Percentiles rank a stretch among this genome's conserved stretches.
These are phyloP conservation scores for Lithodes maja DNA, from an alignment of 2,888 invertebrate species.

Conservation along the genomic window DNA sequence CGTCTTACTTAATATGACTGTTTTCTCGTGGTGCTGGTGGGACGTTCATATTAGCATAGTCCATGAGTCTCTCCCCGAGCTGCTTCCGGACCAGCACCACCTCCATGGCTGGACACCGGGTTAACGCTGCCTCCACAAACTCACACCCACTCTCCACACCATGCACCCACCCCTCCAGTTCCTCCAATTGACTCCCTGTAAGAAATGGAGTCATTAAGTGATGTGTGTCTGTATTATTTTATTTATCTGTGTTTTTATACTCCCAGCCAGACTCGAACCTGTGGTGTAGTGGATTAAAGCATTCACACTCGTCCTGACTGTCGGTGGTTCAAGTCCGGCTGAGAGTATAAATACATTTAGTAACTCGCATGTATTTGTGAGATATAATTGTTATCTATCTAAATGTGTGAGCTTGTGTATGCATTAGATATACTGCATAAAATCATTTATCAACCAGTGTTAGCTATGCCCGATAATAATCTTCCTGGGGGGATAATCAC, in stretches of 20 bases:
- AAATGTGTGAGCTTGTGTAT: no score
- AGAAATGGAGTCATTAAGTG: not conserved
- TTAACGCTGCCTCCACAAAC: conserved; percentile 76
- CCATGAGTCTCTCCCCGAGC: conserved; percentile 75
- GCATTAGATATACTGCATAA: no score
- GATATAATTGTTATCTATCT: no score
- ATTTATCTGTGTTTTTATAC: no score
- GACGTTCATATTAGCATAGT: conserved; percentile 73
- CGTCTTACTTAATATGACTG: conserved; percentile 67
- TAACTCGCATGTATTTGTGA: no score
- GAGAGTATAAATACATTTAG: no score
- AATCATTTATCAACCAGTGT: no score
- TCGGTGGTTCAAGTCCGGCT: no score
- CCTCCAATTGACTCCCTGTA: conserved; percentile 73
- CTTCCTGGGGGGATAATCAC: no score
- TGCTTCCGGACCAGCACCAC: conserved; percentile 77
- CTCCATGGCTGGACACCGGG: conserved; percentile 76
- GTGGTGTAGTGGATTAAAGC: no score
- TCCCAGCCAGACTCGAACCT: not conserved
- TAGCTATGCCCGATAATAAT: no score
- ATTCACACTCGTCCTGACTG: no score
- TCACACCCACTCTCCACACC: conserved; percentile 76
- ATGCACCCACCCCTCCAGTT: conserved; percentile 74
- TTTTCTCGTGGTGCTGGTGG: conserved; percentile 71
- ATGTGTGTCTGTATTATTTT: not conserved